phyloP scores from a whole-genome alignment of 2,113 vertebrate species.

The Syngnathus scovelli region DNA sequence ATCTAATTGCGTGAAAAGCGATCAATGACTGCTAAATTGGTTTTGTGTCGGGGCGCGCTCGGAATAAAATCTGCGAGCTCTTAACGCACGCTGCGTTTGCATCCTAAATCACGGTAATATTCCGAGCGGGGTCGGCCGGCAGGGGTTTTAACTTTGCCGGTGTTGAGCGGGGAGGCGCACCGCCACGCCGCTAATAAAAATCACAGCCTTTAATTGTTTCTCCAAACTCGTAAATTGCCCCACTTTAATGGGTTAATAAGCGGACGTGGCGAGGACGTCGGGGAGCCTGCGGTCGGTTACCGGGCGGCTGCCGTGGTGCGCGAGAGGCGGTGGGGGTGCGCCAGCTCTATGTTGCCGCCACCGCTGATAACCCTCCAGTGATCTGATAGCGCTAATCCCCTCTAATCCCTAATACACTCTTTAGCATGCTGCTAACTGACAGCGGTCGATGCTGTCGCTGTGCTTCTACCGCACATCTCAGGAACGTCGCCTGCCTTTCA shows the following conservation, averaged over 20 bases:
- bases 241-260: constrained; percentile 55
- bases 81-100: constrained; percentile 71
- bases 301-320: constrained; percentile 3
- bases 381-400: constrained; percentile 72
- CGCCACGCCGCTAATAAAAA: constrained; percentile 64
- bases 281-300: neutral
- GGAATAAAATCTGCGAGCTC: constrained; percentile 60
- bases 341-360: constrained; percentile 49
- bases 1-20: constrained; percentile 72
- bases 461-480: constrained; percentile 54
- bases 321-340: constrained; percentile 8
- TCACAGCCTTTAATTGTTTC: constrained; percentile 62
- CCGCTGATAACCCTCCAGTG: constrained; percentile 63
- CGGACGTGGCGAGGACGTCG: constrained; percentile 24
- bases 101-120: constrained; percentile 69
- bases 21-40: constrained; percentile 76
- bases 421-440: constrained; percentile 70
- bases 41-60: constrained; percentile 62
- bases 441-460: constrained; percentile 66
- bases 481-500: too few relatives aligned
- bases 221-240: constrained; percentile 61
- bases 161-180: constrained; percentile 50
- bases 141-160: constrained; percentile 43
- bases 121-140: constrained; percentile 36
- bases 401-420: constrained; percentile 72